phyloP scores from a whole-genome alignment of 2,113 vertebrate genomes.

The Chaetodon auriga region DNA sequence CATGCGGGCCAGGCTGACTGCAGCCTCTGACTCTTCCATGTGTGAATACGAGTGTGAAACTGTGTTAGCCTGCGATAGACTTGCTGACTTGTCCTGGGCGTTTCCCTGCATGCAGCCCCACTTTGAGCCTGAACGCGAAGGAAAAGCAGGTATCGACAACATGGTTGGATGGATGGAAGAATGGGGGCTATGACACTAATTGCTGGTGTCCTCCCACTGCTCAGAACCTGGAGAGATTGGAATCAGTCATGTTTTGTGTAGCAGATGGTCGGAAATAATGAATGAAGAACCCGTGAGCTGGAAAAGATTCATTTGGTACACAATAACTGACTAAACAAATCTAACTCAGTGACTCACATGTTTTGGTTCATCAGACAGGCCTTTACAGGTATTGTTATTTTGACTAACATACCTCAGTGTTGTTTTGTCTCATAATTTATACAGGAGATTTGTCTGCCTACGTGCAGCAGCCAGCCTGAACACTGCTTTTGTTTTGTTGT shows the following conservation, averaged over 20 bases:
- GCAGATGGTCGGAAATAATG: constrained; percentile 70
- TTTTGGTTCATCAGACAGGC: constrained; percentile 44
- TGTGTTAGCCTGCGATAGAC: constrained; percentile 44
- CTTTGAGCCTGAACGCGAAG: constrained; percentile 9
- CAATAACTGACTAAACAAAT: constrained; percentile 61
- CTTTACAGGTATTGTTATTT: constrained; percentile 18
- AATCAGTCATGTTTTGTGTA: constrained; percentile 58
- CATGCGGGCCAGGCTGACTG: constrained; percentile 57
- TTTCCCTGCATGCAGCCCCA: neutral
- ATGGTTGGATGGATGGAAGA: constrained; percentile 20
- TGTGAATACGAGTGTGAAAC: constrained; percentile 60
- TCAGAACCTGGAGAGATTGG: constrained; percentile 43
- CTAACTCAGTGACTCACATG: constrained; percentile 47
- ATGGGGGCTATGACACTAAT: constrained; percentile 35
- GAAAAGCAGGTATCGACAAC: constrained; percentile 2
- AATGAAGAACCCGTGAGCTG: constrained; percentile 61
- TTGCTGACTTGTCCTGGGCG: constrained; percentile 29
- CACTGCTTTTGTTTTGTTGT: constrained; percentile 1
- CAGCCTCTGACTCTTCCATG: constrained; percentile 29
- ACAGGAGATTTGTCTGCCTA: constrained; percentile 12
- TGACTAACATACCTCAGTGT: constrained; percentile 13
- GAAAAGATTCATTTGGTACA: constrained; percentile 65
- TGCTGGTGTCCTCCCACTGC: constrained; percentile 35
- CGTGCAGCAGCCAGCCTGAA: neutral
- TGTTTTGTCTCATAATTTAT: constrained; percentile 29